Evolutionary conservation across 2,113 vertebrate species (phyloP).

Genomic region (Bubo bubo): DNA sequence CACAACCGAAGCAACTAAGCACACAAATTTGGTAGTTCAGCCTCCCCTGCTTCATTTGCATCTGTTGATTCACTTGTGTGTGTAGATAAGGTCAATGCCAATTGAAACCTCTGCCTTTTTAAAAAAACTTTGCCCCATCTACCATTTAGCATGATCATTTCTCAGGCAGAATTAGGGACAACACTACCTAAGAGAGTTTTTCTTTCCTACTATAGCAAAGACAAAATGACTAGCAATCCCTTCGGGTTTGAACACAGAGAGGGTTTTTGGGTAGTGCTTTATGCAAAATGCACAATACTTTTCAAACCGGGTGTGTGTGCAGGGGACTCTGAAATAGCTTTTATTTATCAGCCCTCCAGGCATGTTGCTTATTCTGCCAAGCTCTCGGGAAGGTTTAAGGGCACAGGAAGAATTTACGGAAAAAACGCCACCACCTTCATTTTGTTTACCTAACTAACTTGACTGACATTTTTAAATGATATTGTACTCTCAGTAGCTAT

Average conservation of each 20-base stretch:
- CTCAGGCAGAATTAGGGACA: not conserved
- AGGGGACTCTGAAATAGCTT: not conserved
- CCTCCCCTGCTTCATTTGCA: not conserved
- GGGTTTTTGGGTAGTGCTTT: not conserved
- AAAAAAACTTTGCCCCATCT: not conserved
- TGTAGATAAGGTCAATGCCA: not conserved
- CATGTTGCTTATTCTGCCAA: not conserved
- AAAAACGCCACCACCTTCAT: not conserved
- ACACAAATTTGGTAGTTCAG: not conserved
- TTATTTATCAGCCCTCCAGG: not conserved
- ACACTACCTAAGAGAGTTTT: not conserved
- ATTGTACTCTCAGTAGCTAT: not conserved
- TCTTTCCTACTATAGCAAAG: not conserved
- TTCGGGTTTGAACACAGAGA: not conserved
- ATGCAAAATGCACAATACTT: not conserved
- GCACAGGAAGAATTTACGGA: not conserved
- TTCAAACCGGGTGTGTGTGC: accelerated
- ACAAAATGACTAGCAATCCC: not conserved
- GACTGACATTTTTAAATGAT: not conserved
- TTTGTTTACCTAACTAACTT: not conserved
- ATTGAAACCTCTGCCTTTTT: not conserved
- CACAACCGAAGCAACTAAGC: not conserved
- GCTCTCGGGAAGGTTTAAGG: not conserved
- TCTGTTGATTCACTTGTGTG: not conserved
- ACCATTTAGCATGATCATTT: not conserved